Percentiles rank a stretch among this genome's conserved stretches.
Evolutionary conservation across 2,113 vertebrate species (phyloP).

Genomic region (Clarias magur): DNA sequence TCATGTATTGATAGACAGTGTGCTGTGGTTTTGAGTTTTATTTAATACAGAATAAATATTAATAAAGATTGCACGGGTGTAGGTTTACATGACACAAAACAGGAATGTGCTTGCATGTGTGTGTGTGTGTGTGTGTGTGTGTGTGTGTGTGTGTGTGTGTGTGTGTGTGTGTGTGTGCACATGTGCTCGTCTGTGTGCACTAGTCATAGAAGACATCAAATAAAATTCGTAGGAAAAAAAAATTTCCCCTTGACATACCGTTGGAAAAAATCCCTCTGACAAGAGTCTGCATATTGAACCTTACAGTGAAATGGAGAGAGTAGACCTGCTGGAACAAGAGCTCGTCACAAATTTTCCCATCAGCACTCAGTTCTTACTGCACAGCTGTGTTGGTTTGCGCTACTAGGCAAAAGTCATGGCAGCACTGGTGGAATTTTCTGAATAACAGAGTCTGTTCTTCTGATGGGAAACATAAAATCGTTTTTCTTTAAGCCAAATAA

Average conservation of each 20-base stretch:
- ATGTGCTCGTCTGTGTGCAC: not conserved
- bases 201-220: not conserved
- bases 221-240: not conserved
- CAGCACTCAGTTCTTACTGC: not conserved
- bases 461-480: constrained; percentile 26
- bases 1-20: not conserved
- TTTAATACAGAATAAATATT: not conserved
- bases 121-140: no score
- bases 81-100: not conserved
- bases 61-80: not conserved
- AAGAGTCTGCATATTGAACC: constrained; percentile 1
- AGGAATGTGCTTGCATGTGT: not conserved
- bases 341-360: constrained; percentile 16
- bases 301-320: constrained; percentile 5
- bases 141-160: no score
- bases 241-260: constrained; percentile 1
- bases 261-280: not conserved
- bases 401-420: not conserved
- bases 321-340: constrained; percentile 18
- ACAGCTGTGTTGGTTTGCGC: not conserved
- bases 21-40: not conserved
- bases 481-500: constrained; percentile 17
- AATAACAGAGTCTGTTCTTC: not conserved
- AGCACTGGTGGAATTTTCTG: constrained; percentile 19
- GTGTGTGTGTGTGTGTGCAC: no score